Evolutionary conservation across 2,113 vertebrate species (phyloP), one percentile per base, ranked within the genome.

Genomic region (Aspidoscelis tigris): DNA sequence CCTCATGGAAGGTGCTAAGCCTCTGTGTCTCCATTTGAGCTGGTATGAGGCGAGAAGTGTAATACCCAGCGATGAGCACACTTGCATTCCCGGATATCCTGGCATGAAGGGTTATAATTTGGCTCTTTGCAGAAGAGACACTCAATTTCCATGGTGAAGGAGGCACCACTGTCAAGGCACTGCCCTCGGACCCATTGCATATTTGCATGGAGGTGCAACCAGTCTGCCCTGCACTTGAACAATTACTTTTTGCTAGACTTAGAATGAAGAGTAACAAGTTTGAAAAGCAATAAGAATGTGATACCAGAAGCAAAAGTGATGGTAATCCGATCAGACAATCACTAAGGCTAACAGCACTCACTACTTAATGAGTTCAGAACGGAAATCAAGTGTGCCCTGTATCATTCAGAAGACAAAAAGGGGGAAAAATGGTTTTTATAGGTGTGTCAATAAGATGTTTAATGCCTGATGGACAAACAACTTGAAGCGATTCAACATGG

Each of bases 381-480:
- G 55, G 84, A 68, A 70, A 50, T 64, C 72, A 81, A 44, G 0
- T 64, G 16, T 87, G 22, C 41, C 78, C 2, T 76, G 85, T 1
- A 73, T 66, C n/a, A 84, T 80, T 81, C 64, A 44, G 22, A 69
- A 43, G 33, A 81, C 65, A 76, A 75, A 69, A 22, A 7, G 16
- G 69, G 9, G 44, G 18, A 20, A 12, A 33, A 66, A n/a, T n/a
- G 41, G 26, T 74, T 75, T 76, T 86, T 44, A 44, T 70, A 70
- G 26, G 64, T 47, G 47, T 81, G 78, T 86, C 61, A 69, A 76
- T 86, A 76, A 81, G 64, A 81, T 43, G 71, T 81, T 68, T 86
- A 86, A 81, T 81, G 64, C 53, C 41, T 70, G 64, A 47, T 76
- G 78, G 39, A 76, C 24, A 76, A 81, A 76, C 47, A 76, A 76